Evolutionary conservation across 2,797 vertebrate genomes (phyloP).

Genomic region (Sebastes taczanowskii): DNA sequence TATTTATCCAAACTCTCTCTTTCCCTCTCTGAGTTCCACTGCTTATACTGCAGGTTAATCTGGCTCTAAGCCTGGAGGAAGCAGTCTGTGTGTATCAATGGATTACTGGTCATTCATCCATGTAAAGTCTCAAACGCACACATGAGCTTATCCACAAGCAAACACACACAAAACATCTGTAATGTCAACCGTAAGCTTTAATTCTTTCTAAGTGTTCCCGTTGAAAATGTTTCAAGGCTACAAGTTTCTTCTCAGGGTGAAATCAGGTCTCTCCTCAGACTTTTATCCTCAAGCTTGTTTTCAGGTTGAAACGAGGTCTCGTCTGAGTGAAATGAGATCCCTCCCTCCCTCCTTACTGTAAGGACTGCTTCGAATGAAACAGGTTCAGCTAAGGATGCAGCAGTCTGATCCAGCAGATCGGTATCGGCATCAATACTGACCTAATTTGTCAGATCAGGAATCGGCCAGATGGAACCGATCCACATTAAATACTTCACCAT

Average conservation of each 20-base stretch:
- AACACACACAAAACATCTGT: background rate
- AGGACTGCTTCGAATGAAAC: background rate
- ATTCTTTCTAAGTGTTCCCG: background rate
- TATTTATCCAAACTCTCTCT: background rate
- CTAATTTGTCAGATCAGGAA: background rate
- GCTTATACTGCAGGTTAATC: conserved; percentile 30
- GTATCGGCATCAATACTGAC: background rate
- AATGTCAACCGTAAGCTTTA: background rate
- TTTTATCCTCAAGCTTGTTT: background rate
- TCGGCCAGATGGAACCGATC: background rate
- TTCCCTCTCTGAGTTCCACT: background rate
- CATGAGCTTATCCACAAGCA: background rate
- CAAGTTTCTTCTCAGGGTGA: background rate
- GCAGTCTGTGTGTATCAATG: conserved; percentile 23
- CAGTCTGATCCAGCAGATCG: background rate
- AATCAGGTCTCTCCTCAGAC: background rate
- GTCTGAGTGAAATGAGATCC: background rate
- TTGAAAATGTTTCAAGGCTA: background rate
- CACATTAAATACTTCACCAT: background rate
- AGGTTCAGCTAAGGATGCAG: too few species aligned
- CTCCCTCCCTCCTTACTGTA: background rate
- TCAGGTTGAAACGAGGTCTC: background rate
- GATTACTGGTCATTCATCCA: conserved; percentile 52
- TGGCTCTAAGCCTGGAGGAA: conserved; percentile 28
- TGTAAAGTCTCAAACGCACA: conserved; percentile 24